Base-by-base conservation (phyloP, 1,140 invertebrate species). In the Meteorus sp. region DNA sequence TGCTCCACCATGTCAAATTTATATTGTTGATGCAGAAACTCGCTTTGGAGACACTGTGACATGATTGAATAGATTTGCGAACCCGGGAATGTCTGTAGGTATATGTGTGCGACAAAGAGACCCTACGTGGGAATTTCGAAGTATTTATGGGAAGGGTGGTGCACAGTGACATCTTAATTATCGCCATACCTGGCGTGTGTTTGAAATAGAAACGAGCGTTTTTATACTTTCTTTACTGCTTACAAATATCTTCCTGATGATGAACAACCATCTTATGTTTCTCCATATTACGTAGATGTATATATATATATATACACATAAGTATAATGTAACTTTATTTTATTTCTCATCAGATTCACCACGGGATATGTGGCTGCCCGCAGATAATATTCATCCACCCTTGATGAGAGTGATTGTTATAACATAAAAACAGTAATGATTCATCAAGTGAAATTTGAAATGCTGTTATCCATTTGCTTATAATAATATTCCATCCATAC, bases 1-100 rank as follows among this genome's bases (percentile, higher is more conserved):
- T 77, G 70, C 64, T 67, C 71, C 62, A 66, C 70, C 59, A 33
- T 56, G 56, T 47, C 62, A 52, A 74, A 78, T 77, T 77, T 76
- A 77, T 74, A 62, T 56, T 56, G 59, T 64, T 50, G 52, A 33
- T 47, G 59, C 44, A 59, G 53, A 57, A 72, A 72, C 60, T 72
- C 55, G 66, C 72, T 70, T 66, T 63, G 67, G 70, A 59, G 55
- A 56, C 37, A 51, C 45, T 47, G 22, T 62, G 35, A 27, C 39
- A 47, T 57, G 62, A 63, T 60, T 63, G 55, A 63, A 64, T 60
- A 56, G 54, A n/a, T n/a, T n/a, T n/a, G n/a, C n/a, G n/a, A n/a
- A n/a, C n/a, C 11, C 29, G 15, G 33, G 23, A 41, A 25, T 20
- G 22, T 9, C 19, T 31, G 31, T n/a, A 8, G 56, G n/a, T n/a